These are phyloP conservation scores for Tethya wilhelma DNA, from an alignment of 37 sponge, comb jelly and placozoan genomes.

Conservation along the genomic window DNA sequence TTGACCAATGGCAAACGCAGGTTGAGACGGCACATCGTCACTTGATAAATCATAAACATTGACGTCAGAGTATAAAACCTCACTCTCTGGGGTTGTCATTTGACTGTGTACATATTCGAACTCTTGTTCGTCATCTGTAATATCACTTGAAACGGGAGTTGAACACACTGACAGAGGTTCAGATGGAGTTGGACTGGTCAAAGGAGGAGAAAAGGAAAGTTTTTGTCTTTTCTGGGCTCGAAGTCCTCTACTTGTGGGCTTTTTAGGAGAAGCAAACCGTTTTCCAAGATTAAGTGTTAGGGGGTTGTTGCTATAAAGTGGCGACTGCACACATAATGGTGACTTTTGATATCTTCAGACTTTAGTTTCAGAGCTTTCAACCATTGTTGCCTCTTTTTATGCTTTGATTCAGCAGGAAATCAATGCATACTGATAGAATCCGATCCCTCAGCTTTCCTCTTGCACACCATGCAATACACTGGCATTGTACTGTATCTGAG, in stretches of 20 bases:
- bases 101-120: no score
- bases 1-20: no score
- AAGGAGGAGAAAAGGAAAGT: no score
- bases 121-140: no score
- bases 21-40: no score
- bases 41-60: conserved; percentile 3
- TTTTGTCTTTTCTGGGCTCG: no score
- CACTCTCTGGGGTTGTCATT: neutral
- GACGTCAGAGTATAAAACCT: neutral
- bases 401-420: neutral
- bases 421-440: neutral
- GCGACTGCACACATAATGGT: conserved; percentile 15
- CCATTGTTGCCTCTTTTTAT: neutral
- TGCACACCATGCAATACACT: neutral
- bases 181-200: neutral
- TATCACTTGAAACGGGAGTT: conserved; percentile 2
- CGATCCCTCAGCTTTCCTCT: neutral
- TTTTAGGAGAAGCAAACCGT: conserved; percentile 27
- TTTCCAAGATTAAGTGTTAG: neutral
- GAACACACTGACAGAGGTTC: neutral
- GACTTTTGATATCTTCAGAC: neutral
- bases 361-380: conserved; percentile 1
- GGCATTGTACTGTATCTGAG: no score
- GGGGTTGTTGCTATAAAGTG: conserved; percentile 19
- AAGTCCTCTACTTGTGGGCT: conserved; percentile 3